Evolutionary conservation across 2,888 invertebrate genomes (phyloP), one percentile per base, ranked within the genome.

Genomic region (Patella caerulea): DNA sequence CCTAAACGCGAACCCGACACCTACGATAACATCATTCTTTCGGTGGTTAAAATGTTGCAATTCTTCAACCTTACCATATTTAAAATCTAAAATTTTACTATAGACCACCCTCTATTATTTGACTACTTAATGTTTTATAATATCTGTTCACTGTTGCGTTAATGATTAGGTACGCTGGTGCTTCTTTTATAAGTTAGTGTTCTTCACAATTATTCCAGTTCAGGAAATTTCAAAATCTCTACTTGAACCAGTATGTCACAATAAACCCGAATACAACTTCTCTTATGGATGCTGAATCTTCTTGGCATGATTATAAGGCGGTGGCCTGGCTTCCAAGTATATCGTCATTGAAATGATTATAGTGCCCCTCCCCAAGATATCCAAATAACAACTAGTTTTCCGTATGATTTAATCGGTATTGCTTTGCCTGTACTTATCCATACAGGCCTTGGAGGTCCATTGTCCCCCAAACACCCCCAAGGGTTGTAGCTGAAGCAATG

Each of bases 361-460:
- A 24, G 14, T 24, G 65, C 19, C 24, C 65, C 65, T 24, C 65
- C 65, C 65, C 65, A 24, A 24, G 65, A 65, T 65, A 12, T 14
- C 19, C 19, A 65, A 19, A 65, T 14, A 65, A 65, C 65, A 24
- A 19, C 19, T 24, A 65, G 19, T 65, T 65, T 65, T 65, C 19
- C 65, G 24, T 65, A 24, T 65, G 65, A 65, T 65, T 65, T 65
- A 65, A 65, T 19, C 65, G 65, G 65, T 65, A 65, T 24, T 24
- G 65, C 19, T 14, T 65, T 24, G 65, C 24, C 65, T 65, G 19
- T 24, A 19, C 65, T 65, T 65, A 24, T 24, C 65, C 65, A 65
- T 65, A 65, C 65, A 65, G 19, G 11, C 65, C 65, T 24, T 14
- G 65, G 14, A 19, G 24, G 19, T 65, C 24, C 65, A 65, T 65